phyloP scores from a whole-genome alignment of 2,113 vertebrate genomes.

The Elanoides forficatus region DNA sequence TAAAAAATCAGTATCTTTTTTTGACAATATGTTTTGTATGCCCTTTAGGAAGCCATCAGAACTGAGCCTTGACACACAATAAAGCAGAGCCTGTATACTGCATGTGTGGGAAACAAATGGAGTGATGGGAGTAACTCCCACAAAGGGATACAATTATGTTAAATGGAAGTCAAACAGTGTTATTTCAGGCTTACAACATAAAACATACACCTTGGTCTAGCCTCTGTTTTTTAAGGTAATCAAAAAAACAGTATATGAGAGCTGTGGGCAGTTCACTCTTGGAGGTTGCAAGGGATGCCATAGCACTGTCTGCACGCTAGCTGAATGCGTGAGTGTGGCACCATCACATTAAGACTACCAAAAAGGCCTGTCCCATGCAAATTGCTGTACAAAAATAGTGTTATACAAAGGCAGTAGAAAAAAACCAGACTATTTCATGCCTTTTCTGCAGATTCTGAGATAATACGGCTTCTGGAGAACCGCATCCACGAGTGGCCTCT shows the following conservation, averaged over 20 bases:
- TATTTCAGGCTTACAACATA: not conserved
- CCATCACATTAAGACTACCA: rapidly evolving
- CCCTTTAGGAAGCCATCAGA: not conserved
- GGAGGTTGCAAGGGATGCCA: too few species aligned
- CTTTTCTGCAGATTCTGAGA: not conserved
- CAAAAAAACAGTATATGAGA: not conserved
- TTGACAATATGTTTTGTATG: too few species aligned
- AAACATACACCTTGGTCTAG: too few species aligned
- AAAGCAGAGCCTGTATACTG: not conserved
- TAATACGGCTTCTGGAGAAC: not conserved
- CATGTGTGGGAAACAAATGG: not conserved
- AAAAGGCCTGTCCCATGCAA: not conserved
- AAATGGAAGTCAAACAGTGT: not conserved
- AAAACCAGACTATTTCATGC: not conserved
- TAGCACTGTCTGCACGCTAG: not conserved
- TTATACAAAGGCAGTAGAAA: not conserved
- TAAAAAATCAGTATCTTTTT: not conserved
- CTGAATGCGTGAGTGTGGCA: not conserved
- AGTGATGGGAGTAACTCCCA: not conserved
- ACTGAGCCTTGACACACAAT: not conserved
- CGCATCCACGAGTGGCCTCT: not conserved
- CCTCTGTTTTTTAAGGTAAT: not conserved
- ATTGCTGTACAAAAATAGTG: not conserved
- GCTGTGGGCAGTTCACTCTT: not conserved
- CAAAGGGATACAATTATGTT: too few species aligned